Evolutionary conservation across 2,113 vertebrate species (phyloP), one percentile per base, ranked within the genome.

Genomic region (Columba janthina): DNA sequence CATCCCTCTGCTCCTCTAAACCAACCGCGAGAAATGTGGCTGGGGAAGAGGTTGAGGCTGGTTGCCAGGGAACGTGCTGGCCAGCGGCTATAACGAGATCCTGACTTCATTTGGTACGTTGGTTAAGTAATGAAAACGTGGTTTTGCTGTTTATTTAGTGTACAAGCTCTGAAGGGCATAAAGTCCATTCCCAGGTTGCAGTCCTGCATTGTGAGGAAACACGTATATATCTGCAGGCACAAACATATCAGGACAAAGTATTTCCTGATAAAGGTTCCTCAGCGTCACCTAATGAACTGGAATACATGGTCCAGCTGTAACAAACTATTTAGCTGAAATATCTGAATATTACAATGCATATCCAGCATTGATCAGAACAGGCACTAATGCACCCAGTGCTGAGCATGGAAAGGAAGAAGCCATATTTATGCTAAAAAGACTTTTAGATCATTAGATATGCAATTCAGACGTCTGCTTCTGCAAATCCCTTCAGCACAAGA

Each of bases 181-280:
- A 15, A 24, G 17, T 2, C 34, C 5, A 2, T 3, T 32, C 46
- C 32, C 10, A 44, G n/a, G 40, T 5, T 10, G 24, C 51, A 40
- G 70, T 4, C 42, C 64, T 13, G 17, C 1, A 2, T 31, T 5
- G 13, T 3, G 7, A 25, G 62, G 26, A 11, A n/a, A 6, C 3
- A 6, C 3, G 1, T 2, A 15, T 7, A 4, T 11, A 5, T 0
- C 44, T 46, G 44, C 44, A 46, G 44, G 31, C 15, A 11, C 3
- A 1, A 42, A 61, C 28, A 4, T 3, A 32, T 0, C 2, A 5
- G 18, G 14, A 32, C 24, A 15, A 36, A 32, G 15, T 5, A 7
- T n/a, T 36, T 62, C 42, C 77, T 16, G 34, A 36, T 5, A 22
- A 21, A 21, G 26, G 14, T 28, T 32, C 54, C 3, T 2, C 11